phyloP scores from a whole-genome alignment of 2,888 invertebrate genomes.

The Agrochola litura region DNA sequence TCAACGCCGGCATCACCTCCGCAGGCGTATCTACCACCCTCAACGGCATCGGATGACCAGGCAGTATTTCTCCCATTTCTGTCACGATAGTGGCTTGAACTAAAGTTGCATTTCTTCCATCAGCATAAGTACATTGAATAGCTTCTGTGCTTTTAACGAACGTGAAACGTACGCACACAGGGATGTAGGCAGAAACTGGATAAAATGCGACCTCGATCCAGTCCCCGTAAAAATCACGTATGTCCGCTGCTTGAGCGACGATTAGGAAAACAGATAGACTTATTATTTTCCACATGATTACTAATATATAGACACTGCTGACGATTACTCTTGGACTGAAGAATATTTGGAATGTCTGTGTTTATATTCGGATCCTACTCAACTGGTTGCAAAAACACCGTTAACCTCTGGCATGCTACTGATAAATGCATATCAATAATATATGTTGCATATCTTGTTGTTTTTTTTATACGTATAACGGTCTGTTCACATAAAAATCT shows the following conservation, averaged over 20 bases:
- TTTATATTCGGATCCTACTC: slow-evolving; percentile 21
- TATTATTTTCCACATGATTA: slow-evolving; percentile 46
- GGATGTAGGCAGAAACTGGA: slow-evolving; percentile 9
- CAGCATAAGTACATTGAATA: slow-evolving; percentile 27
- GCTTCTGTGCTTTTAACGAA: background rate
- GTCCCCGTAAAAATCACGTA: slow-evolving; percentile 22
- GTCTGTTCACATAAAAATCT: background rate
- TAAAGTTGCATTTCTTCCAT: slow-evolving; percentile 27
- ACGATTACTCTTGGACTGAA: background rate
- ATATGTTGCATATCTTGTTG: background rate
- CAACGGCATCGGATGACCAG: background rate
- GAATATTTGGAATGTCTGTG: background rate
- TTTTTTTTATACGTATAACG: background rate
- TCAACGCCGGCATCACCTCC: slow-evolving; percentile 28
- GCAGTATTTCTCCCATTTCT: accelerated
- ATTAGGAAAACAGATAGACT: slow-evolving; percentile 13
- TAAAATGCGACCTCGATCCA: slow-evolving; percentile 37
- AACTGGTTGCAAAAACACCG: slow-evolving; percentile 18
- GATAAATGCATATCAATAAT: slow-evolving; percentile 13
- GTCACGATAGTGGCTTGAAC: background rate
- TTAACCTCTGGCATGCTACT: slow-evolving; percentile 14
- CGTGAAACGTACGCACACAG: slow-evolving; percentile 7
- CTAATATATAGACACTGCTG: background rate
- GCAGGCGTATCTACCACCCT: slow-evolving; percentile 12
- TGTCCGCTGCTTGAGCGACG: slow-evolving; percentile 22